These are phyloP conservation scores for Melanotaenia duboulayi DNA, from an alignment of 2,113 vertebrate genomes.

Conservation along the genomic window DNA sequence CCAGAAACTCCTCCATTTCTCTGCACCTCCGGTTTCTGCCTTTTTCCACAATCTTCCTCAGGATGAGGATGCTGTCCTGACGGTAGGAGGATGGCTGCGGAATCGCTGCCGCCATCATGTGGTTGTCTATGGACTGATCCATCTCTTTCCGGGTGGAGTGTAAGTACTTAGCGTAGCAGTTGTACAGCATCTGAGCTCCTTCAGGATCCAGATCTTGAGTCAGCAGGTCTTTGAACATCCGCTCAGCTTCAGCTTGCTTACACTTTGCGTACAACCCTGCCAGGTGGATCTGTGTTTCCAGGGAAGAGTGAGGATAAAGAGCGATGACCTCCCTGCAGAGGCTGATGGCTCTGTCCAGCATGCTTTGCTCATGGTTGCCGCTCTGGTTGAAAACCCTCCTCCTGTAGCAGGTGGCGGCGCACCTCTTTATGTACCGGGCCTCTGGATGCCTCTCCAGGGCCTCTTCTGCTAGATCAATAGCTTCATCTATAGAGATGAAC, in stretches of 20 bases:
- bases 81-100: not conserved
- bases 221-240: constrained; percentile 48
- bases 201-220: constrained; percentile 13
- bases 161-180: constrained; percentile 51
- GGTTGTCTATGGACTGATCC: constrained; percentile 31
- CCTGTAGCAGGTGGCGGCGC: constrained; percentile 56
- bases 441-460: constrained; percentile 55
- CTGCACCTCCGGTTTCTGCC: constrained; percentile 38
- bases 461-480: constrained; percentile 58
- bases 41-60: constrained; percentile 26
- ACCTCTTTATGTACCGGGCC: constrained; percentile 48
- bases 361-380: constrained; percentile 7
- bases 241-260: constrained; percentile 2
- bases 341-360: constrained; percentile 40
- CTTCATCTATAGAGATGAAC: constrained; percentile 52
- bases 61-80: constrained; percentile 25
- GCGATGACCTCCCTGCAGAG: constrained; percentile 53
- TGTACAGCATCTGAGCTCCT: constrained; percentile 51
- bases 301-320: constrained; percentile 53
- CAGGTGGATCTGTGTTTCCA: constrained; percentile 19
- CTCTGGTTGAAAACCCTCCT: constrained; percentile 10
- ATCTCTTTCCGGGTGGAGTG: not conserved
- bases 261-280: constrained; percentile 35
- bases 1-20: constrained; percentile 56
- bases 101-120: constrained; percentile 59